Base-by-base conservation (phyloP, 2,888 invertebrate species). In the Hartigia nigra region DNA sequence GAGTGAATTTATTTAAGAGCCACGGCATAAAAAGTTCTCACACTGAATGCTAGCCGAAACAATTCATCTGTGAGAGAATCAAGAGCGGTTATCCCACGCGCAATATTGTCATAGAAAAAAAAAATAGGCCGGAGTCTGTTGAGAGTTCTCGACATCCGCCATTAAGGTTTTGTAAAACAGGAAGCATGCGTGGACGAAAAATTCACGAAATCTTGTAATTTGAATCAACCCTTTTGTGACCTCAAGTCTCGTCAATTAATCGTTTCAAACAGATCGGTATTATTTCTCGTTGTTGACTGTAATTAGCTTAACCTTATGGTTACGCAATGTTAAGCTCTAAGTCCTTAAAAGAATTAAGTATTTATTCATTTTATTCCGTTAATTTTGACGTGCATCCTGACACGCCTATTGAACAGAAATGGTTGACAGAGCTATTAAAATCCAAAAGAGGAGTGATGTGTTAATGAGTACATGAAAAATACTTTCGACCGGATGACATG, bases 11-110 rank as follows among this genome's bases (percentile, higher is more conserved):
- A 75, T 76, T 76, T 75, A 72, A 76, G 76, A 81, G 80, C 72
- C 37, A 74, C 70, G 39, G 39, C 75, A 80, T 74, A 84, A 81
- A 87, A 83, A 81, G 77, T 85, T 87, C 85, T 81, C 86, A 85
- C 83, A 82, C 80, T 69, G 78, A 83, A 83, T 55, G 76, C 72
- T 55, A 82, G 74, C 69, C 35, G 75, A 69, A 77, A 77, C 37
- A 72, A 36, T 76, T 75, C 76, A 83, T 83, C 80, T 82, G 80
- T 85, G 86, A 78, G 87, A 87, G 78, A 81, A 82, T 82, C 77
- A 76, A 74, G 72, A 74, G 36, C 31, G 35, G 35, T 31, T 80
- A 80, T 87, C 84, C 80, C 85, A 84, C 83, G 82, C 76, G 81
- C 79, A 76, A 75, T 70, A 81, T 82, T 80, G 81, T 81, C 78